Conservation (phyloP, 1,140 invertebrate species). For the Ridgeia piscesae region DNA sequence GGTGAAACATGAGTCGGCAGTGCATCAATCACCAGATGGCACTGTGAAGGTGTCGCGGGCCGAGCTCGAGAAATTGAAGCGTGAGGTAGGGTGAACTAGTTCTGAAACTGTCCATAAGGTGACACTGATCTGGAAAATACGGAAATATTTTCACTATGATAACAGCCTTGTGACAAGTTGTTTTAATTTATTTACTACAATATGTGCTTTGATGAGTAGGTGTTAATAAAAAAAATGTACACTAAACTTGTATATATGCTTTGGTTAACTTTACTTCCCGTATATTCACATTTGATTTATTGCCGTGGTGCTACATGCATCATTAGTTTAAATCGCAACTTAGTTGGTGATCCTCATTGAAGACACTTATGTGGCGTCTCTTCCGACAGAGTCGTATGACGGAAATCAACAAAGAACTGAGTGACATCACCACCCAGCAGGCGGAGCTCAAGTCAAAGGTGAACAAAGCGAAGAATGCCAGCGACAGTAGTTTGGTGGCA, state of each 20-base stretch:
- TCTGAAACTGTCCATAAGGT: not conserved
- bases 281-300: too few species aligned
- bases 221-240: not conserved
- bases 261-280: constrained; percentile 3
- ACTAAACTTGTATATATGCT: not conserved
- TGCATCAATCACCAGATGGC: not conserved
- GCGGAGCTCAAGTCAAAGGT: not conserved
- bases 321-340: not conserved
- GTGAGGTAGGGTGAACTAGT: not conserved
- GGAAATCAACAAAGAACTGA: constrained; percentile 11
- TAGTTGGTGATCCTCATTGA: not conserved
- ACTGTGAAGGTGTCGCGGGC: not conserved
- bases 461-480: not conserved
- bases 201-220: not conserved
- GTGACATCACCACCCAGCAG: constrained; percentile 14
- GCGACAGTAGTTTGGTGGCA: not conserved
- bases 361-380: not conserved
- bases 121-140: not conserved
- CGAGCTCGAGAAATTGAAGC: not conserved
- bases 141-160: not conserved
- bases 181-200: not conserved
- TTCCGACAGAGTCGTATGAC: not conserved
- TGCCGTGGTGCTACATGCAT: too few species aligned
- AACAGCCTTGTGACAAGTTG: too few species aligned
- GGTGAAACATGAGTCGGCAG: not conserved